phyloP scores from a whole-genome alignment of 2,797 vertebrate species.

The Phataginus tricuspis region DNA sequence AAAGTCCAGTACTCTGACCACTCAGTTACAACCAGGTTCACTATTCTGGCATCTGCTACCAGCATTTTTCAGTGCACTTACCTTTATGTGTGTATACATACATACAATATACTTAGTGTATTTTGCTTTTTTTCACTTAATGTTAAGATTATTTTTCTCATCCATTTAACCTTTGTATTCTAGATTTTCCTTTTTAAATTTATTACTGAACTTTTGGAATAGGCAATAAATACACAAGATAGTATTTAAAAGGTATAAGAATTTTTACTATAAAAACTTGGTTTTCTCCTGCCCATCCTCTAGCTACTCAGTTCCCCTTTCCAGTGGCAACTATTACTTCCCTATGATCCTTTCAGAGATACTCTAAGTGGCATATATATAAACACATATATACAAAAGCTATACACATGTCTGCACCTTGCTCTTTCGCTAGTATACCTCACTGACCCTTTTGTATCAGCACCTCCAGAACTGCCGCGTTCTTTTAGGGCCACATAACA shows the following conservation, averaged over 20 bases:
- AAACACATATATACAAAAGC: not conserved
- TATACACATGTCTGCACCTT: not conserved
- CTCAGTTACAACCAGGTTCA: not conserved
- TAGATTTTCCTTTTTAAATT: conserved; percentile 16
- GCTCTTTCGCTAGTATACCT: not conserved
- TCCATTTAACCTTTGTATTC: not conserved
- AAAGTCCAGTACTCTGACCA: not conserved
- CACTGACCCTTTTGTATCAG: not conserved
- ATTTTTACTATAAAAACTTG: not conserved
- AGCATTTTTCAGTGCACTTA: not conserved
- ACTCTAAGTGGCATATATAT: not conserved
- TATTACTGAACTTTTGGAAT: conserved; percentile 21
- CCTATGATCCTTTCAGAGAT: not conserved
- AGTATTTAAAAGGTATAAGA: not conserved
- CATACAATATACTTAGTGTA: not conserved
- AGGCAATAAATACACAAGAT: not conserved
- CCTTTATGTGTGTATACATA: not conserved
- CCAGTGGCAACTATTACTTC: not conserved
- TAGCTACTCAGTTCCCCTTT: not conserved
- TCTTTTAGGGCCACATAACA: not conserved
- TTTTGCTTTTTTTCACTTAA: not conserved
- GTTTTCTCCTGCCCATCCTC: not conserved
- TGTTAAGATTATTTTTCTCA: not conserved
- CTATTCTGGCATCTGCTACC: not conserved
- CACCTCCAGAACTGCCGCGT: not conserved